A percentile compares a stretch with the other conserved stretches of the same genome.
Conservation (phyloP, 2,113 vertebrate genomes). For the Cheilinus undulatus region DNA sequence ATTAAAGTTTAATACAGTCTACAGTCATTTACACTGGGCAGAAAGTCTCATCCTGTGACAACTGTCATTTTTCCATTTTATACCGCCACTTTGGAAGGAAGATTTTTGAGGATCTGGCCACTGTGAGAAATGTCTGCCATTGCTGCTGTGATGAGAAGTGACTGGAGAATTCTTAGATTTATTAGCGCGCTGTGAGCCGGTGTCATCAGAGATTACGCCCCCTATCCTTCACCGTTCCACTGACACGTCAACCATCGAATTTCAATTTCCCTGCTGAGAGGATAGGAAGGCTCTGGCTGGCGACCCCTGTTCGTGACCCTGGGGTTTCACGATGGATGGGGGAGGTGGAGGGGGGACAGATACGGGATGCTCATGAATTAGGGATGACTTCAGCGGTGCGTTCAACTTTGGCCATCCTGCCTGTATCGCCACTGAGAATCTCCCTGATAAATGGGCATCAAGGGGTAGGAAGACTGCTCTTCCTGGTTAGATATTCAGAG, state of each 20-base stretch:
- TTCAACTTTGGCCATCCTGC: conserved; percentile 69
- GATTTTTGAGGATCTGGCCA: conserved; percentile 50
- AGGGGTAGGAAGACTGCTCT: conserved; percentile 53
- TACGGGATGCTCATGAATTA: conserved; percentile 79
- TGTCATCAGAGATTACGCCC: conserved; percentile 82
- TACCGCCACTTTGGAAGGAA: conserved; percentile 47
- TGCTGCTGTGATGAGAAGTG: conserved; percentile 76
- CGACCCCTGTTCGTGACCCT: conserved; percentile 73
- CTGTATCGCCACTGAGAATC: conserved; percentile 70
- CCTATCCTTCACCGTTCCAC: conserved; percentile 78
- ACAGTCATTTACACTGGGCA: conserved; percentile 20
- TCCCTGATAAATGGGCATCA: conserved; percentile 75
- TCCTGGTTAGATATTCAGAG: conserved; percentile 63
- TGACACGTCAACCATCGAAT: conserved; percentile 64
- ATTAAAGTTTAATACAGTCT: conserved; percentile 31
- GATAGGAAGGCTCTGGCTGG: conserved; percentile 68
- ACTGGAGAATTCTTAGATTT: conserved; percentile 79
- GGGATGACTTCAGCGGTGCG: conserved; percentile 73
- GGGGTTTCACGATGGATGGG: conserved; percentile 65
- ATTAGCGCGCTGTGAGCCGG: conserved; percentile 76
- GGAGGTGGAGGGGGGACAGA: conserved; percentile 52
- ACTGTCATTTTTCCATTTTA: conserved; percentile 63
- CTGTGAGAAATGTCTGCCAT: conserved; percentile 66
- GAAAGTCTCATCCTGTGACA: conserved; percentile 33
- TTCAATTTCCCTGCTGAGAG: conserved; percentile 78